These are phyloP conservation scores for Sebastiscus albofasciatus DNA, from an alignment of 2,797 vertebrate genomes.

Conservation along the genomic window DNA sequence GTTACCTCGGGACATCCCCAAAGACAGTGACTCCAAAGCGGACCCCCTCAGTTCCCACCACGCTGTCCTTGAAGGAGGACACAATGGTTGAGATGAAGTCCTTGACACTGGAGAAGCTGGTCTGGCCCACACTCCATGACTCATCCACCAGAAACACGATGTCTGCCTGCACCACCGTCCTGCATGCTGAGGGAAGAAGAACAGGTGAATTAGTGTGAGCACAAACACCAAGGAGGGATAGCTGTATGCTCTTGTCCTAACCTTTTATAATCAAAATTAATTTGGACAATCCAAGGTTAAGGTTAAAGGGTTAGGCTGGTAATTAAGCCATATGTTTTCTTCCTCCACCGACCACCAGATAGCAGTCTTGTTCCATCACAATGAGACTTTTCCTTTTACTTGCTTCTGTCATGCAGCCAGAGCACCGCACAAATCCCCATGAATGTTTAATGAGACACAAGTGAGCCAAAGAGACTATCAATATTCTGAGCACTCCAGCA, in stretches of 20 bases:
- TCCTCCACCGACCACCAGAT: conserved; percentile 72
- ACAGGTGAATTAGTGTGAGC: background rate
- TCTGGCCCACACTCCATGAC: conserved; percentile 80
- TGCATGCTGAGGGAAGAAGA: conserved; percentile 80
- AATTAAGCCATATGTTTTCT: background rate
- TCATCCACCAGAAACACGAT: conserved; percentile 89
- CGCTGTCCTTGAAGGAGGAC: conserved; percentile 77
- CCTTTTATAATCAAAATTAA: background rate
- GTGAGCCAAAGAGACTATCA: conserved; percentile 79
- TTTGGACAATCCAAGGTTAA: background rate
- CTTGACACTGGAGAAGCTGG: conserved; percentile 80
- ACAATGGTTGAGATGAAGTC: conserved; percentile 83
- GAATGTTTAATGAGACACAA: conserved; percentile 80
- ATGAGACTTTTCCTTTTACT: conserved; percentile 1
- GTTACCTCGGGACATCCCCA: conserved; percentile 85
- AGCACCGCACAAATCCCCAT: conserved; percentile 61
- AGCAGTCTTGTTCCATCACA: conserved; percentile 70
- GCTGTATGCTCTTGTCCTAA: background rate
- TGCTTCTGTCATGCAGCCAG: conserved; percentile 51
- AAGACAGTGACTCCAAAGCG: conserved; percentile 89
- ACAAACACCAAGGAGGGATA: background rate
- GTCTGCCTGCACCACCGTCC: conserved; percentile 83
- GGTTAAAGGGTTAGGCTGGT: background rate
- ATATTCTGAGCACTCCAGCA: conserved; percentile 78
- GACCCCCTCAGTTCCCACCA: conserved; percentile 81